A percentile compares a stretch with the other conserved stretches of the same genome.
phyloP scores from a whole-genome alignment of 2,113 vertebrate species.

The Cryptoleucopteryx plumbea region DNA sequence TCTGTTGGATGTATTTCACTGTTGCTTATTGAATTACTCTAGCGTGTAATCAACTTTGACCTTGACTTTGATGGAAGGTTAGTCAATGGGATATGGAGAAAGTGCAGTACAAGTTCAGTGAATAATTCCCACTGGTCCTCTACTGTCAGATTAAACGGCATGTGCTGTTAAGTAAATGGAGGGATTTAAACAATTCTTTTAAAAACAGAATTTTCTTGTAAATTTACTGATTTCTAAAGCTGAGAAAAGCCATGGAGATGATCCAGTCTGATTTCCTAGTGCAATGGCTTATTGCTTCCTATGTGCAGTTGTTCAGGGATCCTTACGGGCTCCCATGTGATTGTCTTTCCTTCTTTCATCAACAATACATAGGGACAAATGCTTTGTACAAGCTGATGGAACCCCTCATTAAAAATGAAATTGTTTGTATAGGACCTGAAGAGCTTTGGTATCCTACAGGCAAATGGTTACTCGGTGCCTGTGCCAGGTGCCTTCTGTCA shows the following conservation, averaged over 20 bases:
- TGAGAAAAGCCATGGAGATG: not conserved
- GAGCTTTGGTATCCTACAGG: not conserved
- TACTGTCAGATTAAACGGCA: not conserved
- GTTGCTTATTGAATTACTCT: not conserved
- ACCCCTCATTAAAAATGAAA: not conserved
- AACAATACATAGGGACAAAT: not conserved
- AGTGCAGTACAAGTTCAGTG: not conserved
- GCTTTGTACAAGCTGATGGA: not conserved
- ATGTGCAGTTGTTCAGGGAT: not conserved
- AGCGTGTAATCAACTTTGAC: not conserved
- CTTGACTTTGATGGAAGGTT: conserved; percentile 20
- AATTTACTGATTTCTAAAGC: not conserved
- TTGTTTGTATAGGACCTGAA: not conserved
- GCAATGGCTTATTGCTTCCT: not conserved
- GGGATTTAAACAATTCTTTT: not conserved
- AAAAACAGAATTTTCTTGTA: not conserved
- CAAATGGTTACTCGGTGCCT: not conserved
- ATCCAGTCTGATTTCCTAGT: not conserved
- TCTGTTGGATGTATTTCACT: not conserved
- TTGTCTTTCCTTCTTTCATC: not conserved
- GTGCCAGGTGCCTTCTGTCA: not conserved
- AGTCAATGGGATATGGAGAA: not conserved
- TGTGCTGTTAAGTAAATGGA: not conserved
- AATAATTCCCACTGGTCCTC: not conserved
- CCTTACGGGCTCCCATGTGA: not conserved